Base-by-base conservation (phyloP, 2,113 vertebrate genomes). In the Erpornis zantholeuca region DNA sequence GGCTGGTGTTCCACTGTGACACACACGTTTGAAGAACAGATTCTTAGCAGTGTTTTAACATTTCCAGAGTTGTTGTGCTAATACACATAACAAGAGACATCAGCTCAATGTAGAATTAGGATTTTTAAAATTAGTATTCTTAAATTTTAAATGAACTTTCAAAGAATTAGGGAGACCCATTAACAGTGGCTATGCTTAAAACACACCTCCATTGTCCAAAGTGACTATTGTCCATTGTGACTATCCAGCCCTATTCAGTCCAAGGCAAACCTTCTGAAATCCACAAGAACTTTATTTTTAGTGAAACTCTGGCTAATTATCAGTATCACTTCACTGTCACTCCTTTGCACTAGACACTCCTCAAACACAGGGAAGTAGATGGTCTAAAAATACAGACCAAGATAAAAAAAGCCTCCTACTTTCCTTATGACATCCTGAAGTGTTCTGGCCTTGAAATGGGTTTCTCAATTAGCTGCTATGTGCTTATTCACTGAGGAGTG, bases 341-440 rank as follows among this genome's bases (percentile, higher is more conserved):
- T 88, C 25, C 23, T 81, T 72, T 88, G 66, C 73, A 56, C 77
- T 11, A 82, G 60, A 63, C 72, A 47, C 22, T 81, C 77, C 80
- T 86, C 80, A 75, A 83, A 86, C 33, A 56, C 81, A 53, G 78
- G 69, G 38, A 91, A 82, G 65, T 53, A 84, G 88, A 93, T 60
- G 72, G 57, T 71, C 82, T 96, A 93, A 96, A 97, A 96, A 96
- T 94, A 95, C 14, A 50, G 11, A 6, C 38, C 49, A 54, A 90
- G 68, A 69, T 87, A 91, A 94, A 95, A 96, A 94, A 86, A 92
- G 82, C 53, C 38, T 88, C 85, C 80, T 29, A 5, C 47, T 96
- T 94, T 88, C 66, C 83, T 94, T 83, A 68, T 64, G 82, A 88
- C 57, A 91, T 85, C 90, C 87, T 95, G 79, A 96, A 90, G 72